Evolutionary conservation across 2,113 vertebrate species (phyloP), one percentile per base, ranked within the genome.

Genomic region (Cheilinus undulatus): DNA sequence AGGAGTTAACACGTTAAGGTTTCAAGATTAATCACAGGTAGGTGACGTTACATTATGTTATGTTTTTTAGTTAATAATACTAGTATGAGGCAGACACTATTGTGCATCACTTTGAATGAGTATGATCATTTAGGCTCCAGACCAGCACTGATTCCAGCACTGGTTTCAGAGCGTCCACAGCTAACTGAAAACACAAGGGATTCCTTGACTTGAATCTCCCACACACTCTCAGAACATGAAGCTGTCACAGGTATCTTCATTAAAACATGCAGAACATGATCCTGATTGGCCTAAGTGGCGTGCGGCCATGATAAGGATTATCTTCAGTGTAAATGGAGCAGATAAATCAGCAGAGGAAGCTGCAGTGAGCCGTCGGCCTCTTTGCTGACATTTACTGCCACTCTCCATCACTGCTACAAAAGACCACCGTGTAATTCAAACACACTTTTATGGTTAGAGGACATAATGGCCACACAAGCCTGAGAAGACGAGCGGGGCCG

Each of bases 351-450:
- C 63, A 7, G 58, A 15, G 32, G 48, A 63, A 46, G 22, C 71
- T 27, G 23, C 51, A 68, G 48, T 50, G 56, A 20, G 20, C 48
- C 57, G 50, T n/a, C n/a, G n/a, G n/a, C 40, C 34, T 50, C 34
- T 73, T 28, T 22, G 48, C 46, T 69, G 59, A 71, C 72, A 76
- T 54, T 76, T 71, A 70, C 46, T 48, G 65, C 38, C 24, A 27
- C 59, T 49, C 65, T 75, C 58, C 38, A 69, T 80, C 71, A 53
- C 51, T 6, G 38, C 45, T 40, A 34, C 63, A 69, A 73, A 63
- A 63, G 48, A 26, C 32, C 63, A 12, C 51, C 7, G n/a, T 53
- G 43, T 69, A 64, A 74, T 28, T 68, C 26, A 50, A 61, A 58
- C 54, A 51, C 46, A 53, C 30, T 69, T 56, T 70, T 64, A 53